phyloP scores from a whole-genome alignment of 2,113 vertebrate genomes.

The Mola mola region DNA sequence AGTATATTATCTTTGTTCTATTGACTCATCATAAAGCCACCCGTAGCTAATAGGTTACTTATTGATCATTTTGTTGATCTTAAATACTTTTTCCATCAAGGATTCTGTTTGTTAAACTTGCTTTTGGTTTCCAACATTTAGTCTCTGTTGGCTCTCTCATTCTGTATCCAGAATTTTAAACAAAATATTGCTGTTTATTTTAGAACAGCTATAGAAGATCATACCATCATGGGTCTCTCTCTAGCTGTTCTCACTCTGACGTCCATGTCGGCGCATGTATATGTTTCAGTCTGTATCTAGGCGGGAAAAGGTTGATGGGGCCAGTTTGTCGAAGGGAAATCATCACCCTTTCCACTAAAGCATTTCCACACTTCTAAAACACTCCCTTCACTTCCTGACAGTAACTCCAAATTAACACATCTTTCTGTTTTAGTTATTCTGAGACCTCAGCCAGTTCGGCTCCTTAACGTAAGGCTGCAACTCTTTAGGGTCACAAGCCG shows the following conservation, averaged over 20 bases:
- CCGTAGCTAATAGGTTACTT: too few relatives aligned
- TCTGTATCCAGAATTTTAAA: neutral
- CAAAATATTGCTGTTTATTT: neutral
- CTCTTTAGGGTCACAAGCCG: slow-evolving; percentile 64
- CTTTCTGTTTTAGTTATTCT: slow-evolving; percentile 63
- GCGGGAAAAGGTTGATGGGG: slow-evolving; percentile 40
- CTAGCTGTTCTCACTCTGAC: slow-evolving; percentile 29
- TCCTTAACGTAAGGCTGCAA: slow-evolving; percentile 71
- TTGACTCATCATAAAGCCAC: too few relatives aligned
- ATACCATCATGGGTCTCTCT: neutral
- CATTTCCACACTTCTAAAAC: slow-evolving; percentile 39
- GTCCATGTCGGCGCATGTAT: slow-evolving; percentile 23
- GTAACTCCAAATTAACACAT: slow-evolving; percentile 66
- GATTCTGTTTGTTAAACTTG: neutral
- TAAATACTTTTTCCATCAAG: too few relatives aligned
- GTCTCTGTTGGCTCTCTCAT: neutral
- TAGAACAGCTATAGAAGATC: neutral
- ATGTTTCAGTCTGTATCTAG: slow-evolving; percentile 23
- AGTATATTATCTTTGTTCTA: too few relatives aligned
- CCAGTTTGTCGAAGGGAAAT: slow-evolving; percentile 67
- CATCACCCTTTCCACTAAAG: slow-evolving; percentile 55
- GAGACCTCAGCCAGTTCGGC: slow-evolving; percentile 55
- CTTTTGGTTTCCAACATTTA: neutral
- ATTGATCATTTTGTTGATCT: too few relatives aligned
- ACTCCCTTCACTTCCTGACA: slow-evolving; percentile 59